Percentiles rank a stretch among this genome's conserved stretches.
Evolutionary conservation across 2,113 vertebrate species (phyloP).

Genomic region (Oenanthe oenanthe): DNA sequence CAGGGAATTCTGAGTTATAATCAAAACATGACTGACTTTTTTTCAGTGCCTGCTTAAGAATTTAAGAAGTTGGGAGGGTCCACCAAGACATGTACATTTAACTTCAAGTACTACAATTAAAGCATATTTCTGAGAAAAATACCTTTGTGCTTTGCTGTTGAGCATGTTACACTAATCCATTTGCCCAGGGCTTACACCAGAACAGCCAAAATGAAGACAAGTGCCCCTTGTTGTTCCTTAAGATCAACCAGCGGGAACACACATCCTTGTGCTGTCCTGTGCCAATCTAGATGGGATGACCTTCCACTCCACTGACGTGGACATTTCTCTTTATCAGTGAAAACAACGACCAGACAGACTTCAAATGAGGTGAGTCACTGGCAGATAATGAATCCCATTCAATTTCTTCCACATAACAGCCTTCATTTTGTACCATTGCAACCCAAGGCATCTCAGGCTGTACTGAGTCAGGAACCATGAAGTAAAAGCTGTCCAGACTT

Average conservation of each 20-base stretch:
- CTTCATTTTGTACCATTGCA: not conserved
- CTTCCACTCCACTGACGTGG: not conserved
- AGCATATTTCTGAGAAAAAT: not conserved
- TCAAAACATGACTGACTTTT: not conserved
- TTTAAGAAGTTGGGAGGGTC: not conserved
- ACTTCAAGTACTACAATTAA: not conserved
- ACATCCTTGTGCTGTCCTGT: not conserved
- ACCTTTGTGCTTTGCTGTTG: not conserved
- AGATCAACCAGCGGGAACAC: not conserved
- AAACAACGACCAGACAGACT: not conserved
- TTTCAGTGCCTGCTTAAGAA: not conserved
- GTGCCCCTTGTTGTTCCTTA: accelerated
- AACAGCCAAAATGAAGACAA: not conserved
- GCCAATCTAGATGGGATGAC: not conserved
- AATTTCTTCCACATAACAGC: not conserved
- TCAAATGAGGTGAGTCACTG: not conserved
- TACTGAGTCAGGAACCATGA: not conserved
- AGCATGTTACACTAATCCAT: not conserved
- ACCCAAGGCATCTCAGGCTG: not conserved
- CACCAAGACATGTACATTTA: not conserved
- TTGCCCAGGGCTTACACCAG: not conserved
- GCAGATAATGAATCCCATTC: not conserved
- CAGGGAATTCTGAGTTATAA: not conserved
- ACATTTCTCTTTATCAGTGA: not conserved
- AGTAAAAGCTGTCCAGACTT: not conserved